phyloP scores from a whole-genome alignment of 2,888 invertebrate species.

The Agrotis clavis region DNA sequence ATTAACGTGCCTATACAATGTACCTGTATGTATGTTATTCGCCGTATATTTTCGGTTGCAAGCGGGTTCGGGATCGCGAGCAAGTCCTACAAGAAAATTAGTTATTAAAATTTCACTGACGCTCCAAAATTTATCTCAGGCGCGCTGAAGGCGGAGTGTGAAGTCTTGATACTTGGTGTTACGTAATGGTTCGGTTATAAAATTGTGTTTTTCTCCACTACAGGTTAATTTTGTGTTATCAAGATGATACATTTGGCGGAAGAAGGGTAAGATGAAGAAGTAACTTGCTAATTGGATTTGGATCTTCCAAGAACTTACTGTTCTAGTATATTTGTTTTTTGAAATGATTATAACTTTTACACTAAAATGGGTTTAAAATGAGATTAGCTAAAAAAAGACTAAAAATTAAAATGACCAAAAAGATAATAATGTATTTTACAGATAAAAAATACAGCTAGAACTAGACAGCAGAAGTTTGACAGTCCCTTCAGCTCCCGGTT shows the following conservation, averaged over 20 bases:
- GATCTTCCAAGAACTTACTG: too few relatives aligned
- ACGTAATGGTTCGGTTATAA: constrained; percentile 48
- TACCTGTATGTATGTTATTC: constrained; percentile 42
- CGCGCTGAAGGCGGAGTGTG: constrained; percentile 69
- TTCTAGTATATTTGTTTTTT: too few relatives aligned
- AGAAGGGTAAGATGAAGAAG: background rate
- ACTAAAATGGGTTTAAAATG: too few relatives aligned
- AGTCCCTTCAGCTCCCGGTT: too few relatives aligned
- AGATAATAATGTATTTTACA: too few relatives aligned
- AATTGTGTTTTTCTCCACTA: background rate
- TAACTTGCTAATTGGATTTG: too few relatives aligned
- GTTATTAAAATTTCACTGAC: constrained; percentile 92
- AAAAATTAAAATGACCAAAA: too few relatives aligned
- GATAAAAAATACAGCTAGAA: too few relatives aligned
- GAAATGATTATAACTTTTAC: too few relatives aligned
- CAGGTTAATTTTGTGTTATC: background rate
- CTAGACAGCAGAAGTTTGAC: too few relatives aligned
- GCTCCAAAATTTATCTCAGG: constrained; percentile 90
- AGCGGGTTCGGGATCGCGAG: constrained; percentile 59
- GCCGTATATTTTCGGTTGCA: constrained; percentile 65
- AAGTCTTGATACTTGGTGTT: constrained; percentile 71
- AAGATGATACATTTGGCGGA: background rate
- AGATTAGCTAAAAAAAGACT: too few relatives aligned
- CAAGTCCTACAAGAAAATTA: constrained; percentile 90
- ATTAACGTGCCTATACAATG: constrained; percentile 2